Base-by-base conservation (phyloP, 1,140 invertebrate species). In the Alviniconcha marisindica region DNA sequence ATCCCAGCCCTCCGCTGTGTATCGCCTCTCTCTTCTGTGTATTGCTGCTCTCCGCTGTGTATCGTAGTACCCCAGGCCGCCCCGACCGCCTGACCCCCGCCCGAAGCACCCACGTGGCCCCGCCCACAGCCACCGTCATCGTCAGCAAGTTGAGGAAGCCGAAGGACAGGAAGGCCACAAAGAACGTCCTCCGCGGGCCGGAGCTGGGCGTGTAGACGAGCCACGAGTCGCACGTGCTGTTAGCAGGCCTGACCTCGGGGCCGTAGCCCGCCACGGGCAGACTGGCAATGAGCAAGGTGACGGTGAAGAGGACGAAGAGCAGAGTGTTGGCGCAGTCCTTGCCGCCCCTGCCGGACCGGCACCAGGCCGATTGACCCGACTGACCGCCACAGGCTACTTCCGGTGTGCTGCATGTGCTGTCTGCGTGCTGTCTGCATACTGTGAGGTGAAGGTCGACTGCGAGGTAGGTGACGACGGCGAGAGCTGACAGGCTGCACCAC, bases 211-310 rank as follows among this genome's bases (percentile, higher is more conserved):
- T 86, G 18, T 86, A 74, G 2, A 87, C 56, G 5, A 90, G 84
- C 89, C 89, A 90, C 14, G 87, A 84, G 44, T 84, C 40, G 80
- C 89, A 90, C 7, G 83, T 73, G 14, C 48, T 76, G 4, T 87
- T 87, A 24, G 31, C 71, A 18, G 83, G 69, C 78, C 85, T 82
- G 7, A 83, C 77, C 15, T 76, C 66, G n/a, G 89, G 89, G 5
- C 88, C 89, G 14, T 89, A 83, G n/a, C 88, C 89, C 1, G 83
- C 83, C 38, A 90, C 85, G 12, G 89, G 89, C 44, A 90, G 80
- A 38, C 84, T 81, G 28, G 87, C 79, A n/a, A 89, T 83, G 33
- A 76, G 31, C 38, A 90, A 54, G 4, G 88, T 85, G n/a, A 87
- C 71, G 21, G 77, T 48, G 78, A 84, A 85, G 44, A 90, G 31